Base-by-base conservation (phyloP, 2,797 vertebrate species). In the Anguilla megastoma region DNA sequence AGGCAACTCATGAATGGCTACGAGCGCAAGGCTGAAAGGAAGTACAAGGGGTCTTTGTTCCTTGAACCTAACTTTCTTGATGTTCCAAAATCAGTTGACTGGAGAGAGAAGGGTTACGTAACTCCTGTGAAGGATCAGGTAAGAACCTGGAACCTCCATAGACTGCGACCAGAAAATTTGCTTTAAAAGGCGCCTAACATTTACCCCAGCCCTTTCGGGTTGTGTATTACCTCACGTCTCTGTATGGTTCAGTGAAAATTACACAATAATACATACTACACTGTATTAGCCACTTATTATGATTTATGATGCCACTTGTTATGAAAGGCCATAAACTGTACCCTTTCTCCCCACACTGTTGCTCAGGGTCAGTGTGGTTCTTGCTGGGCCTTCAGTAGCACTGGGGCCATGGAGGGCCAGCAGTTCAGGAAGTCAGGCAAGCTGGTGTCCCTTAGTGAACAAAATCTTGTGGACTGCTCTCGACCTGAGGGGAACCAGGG, bases 41-140 rank as follows among this genome's bases (percentile, higher is more conserved):
- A 91, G n/a, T 88, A 90, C 79, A 90, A 66, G 88, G 96, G 95
- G 21, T 96, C 94, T 0, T 45, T 92, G 21, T 97, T 97, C 86
- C 92, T 94, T 83, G 94, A 96, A 10, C 96, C 96, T 52, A 95
- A 89, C 88, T 94, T 95, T 86, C 50, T 95, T 87, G 90, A 95
- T 85, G 86, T 66, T 0, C 97, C 97, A 0, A 91, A 92, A 88
- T 94, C 95, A 50, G 93, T 97, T 89, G 97, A 97, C 84, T 97
- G 97, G 97, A 93, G 96, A 84, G 89, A 96, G 48, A 94, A 96
- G 71, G 97, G 97, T 86, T 97, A 96, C 14, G 97, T 97, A 45
- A 97, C 97, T 84, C 95, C 94, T 9, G 95, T 97, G 84, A 97
- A 97, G 92, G 96, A 97, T 90, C 97, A 97, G 96, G 97, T 97